Evolutionary conservation across 2,797 vertebrate species (phyloP), one percentile per base, ranked within the genome.

Genomic region (Pseudochaenichthys georgianus): DNA sequence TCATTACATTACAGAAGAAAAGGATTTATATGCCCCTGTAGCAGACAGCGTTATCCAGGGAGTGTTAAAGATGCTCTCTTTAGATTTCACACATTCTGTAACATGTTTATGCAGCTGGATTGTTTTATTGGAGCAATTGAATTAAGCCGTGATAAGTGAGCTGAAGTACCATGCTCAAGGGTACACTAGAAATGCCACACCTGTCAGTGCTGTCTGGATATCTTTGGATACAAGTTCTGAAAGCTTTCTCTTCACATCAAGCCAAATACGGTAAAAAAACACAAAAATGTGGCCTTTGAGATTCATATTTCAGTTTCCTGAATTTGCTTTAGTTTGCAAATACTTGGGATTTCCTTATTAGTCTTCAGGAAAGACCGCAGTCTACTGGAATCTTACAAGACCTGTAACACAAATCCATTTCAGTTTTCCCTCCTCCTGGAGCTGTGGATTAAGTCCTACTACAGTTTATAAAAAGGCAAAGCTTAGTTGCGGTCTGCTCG

Each of bases 41-140:
- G 91, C 87, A 89, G 88, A 92, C 86, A 68, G 82, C 69, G 70
- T 85, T 82, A 90, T 89, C 89, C 83, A 47, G 92, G 90, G 94
- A 89, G 88, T 85, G 77, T 87, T 91, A 86, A 89, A 92, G 89
- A 93, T 91, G 88, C 86, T 81, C 92, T 85, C 85, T 94, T 92
- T 86, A 90, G 88, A 94, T 94, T 94, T 95, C 93, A 95, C 94
- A 92, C 94, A 81, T 92, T 93, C 88, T 88, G 82, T 93, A 93
- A 94, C 92, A 88, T 95, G 94, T 95, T 95, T 94, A 94, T 94
- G 94, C 95, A 95, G 95, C 95, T 95, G 94, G 91, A 95, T 95
- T 92, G 92, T 93, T 95, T 95, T 95, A 95, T 95, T 94, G 90
- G 85, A 82, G 83, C 93, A 93, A 90, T 88, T 92, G 87, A 93